Evolutionary conservation across 2,888 invertebrate species (phyloP), one percentile per base, ranked within the genome.

Genomic region (Monoplex corrugatus): DNA sequence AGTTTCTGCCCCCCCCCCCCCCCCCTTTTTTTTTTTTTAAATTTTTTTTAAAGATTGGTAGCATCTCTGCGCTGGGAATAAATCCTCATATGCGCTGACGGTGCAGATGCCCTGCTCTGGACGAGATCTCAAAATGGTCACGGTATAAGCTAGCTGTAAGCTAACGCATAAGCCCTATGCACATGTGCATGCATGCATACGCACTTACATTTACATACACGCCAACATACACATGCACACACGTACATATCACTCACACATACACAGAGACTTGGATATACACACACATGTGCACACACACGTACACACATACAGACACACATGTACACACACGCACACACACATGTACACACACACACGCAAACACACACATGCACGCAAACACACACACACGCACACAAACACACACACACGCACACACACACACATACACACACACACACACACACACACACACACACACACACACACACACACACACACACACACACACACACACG

Each of bases 401-500:
- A 35, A 75, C 38, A 75, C 38, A 5, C 38, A 75, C 75, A 35
- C 75, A 35, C 75, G 38, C 75, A 35, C 35, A 35, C 38, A 35
- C 35, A 75, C 38, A 35, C 75, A 75, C 75, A 35, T 38, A 75
- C 75, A 75, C 38, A 72, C 6, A 2, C 6, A 72, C 8, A 19
- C 6, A 72, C 6, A 72, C 32, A 32, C 72, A 35, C 6, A 35
- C 72, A 35, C 6, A 5, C 8, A 35, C 8, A 35, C 68, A 68
- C 13, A 68, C 68, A 68, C 23, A 68, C 13, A 68, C 13, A 68
- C 8, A 68, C 13, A 68, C 13, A 68, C 72, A 72, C 32, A 72
- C 72, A 72, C 32, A 72, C 72, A 72, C 72, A 72, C 72, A 72
- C 72, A 72, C 72, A 72, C 72, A 72, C 72, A 72, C n/a, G n/a